Evolutionary conservation across 2,888 invertebrate species (phyloP).

Genomic region (Scaptomyza parva): DNA sequence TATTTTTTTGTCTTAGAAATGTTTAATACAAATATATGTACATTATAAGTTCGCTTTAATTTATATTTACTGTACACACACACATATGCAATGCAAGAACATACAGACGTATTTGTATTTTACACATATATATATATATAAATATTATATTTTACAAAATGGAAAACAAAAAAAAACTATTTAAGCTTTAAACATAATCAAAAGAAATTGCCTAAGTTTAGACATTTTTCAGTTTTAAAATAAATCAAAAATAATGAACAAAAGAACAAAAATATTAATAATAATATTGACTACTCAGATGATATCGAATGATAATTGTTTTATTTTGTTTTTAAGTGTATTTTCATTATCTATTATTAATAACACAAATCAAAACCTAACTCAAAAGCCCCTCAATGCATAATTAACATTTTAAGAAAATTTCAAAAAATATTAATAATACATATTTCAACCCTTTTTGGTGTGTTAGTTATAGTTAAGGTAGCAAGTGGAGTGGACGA

Average conservation of each 20-base stretch:
- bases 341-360: constrained; percentile 3
- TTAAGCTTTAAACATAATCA: constrained; percentile 74
- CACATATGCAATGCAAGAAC: constrained; percentile 18
- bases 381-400: constrained; percentile 15
- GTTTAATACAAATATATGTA: constrained; percentile 21
- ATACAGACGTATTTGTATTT: constrained; percentile 53
- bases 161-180: constrained; percentile 50
- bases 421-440: constrained; percentile 19
- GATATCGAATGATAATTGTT: constrained; percentile 45
- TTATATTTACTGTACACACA: constrained; percentile 32
- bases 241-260: constrained; percentile 36
- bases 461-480: constrained; percentile 52
- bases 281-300: constrained; percentile 46
- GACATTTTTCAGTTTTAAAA: constrained; percentile 52
- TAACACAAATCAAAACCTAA: constrained; percentile 6
- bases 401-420: constrained; percentile 18
- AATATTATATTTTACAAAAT: constrained; percentile 52
- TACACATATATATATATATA: constrained; percentile 41
- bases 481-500: too few relatives aligned
- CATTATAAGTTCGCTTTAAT: constrained; percentile 56
- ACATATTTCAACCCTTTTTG: constrained; percentile 18
- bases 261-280: constrained; percentile 20
- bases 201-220: constrained; percentile 51
- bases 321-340: constrained; percentile 30
- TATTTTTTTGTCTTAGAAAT: constrained; percentile 21